Evolutionary conservation across 2,113 vertebrate genomes (phyloP).

Genomic region (Lophura nycthemera): DNA sequence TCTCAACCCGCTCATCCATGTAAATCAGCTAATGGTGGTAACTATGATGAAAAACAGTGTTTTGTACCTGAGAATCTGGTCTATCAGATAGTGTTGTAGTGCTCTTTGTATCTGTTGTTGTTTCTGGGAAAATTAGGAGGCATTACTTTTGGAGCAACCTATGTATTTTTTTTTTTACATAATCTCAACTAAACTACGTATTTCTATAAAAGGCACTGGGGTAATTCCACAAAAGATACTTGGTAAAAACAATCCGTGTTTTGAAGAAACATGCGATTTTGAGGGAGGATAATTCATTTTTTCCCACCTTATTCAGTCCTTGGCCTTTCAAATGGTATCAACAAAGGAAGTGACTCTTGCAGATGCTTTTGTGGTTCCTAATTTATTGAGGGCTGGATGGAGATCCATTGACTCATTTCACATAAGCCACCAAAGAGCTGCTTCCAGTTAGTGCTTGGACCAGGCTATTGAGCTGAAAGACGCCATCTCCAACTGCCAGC

Average conservation of each 20-base stretch:
- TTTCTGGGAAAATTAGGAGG: neutral
- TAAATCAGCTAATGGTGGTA: no score
- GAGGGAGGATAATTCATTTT: constrained; percentile 9
- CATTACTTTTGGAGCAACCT: neutral
- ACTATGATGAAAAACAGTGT: no score
- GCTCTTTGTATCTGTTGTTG: neutral
- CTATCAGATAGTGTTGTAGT: no score
- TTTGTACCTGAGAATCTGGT: no score
- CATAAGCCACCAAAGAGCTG: neutral
- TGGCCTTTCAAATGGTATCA: constrained; percentile 50
- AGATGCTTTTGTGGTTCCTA: constrained; percentile 43
- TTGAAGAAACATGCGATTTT: neutral
- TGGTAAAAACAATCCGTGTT: neutral
- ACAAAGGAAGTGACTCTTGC: constrained; percentile 47
- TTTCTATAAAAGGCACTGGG: neutral
- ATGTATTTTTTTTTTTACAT: neutral
- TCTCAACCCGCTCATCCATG: no score
- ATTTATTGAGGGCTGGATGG: neutral
- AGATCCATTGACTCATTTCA: constrained; percentile 24
- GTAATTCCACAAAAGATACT: neutral
- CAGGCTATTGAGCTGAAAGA: constrained; percentile 2
- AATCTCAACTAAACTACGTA: neutral
- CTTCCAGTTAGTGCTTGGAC: constrained; percentile 37
- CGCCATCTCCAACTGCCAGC: neutral
- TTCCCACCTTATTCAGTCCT: neutral